These are phyloP conservation scores for Ooceraea biroi DNA, from an alignment of 1,140 invertebrate genomes.

Conservation along the genomic window DNA sequence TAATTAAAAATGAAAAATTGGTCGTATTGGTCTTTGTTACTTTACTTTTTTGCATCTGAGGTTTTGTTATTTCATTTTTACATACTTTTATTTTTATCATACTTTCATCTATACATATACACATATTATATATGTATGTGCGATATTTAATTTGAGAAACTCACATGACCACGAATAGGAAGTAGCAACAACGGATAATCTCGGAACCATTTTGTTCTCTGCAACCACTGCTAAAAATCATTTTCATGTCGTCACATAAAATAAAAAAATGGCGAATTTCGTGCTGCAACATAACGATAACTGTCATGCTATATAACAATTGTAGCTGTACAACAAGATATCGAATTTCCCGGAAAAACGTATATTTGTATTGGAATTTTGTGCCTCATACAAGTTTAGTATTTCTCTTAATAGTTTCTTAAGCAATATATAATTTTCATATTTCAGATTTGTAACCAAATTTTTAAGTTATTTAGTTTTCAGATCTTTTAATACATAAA, in stretches of 20 bases:
- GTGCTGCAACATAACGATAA: constrained; percentile 7
- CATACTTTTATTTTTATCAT: not conserved
- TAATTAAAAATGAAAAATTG: too few relatives aligned
- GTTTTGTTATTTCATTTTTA: not conserved
- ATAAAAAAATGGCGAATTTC: constrained; percentile 25
- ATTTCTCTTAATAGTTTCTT: constrained; percentile 10
- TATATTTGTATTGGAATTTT: constrained; percentile 23
- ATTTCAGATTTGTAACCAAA: not conserved
- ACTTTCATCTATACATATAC: not conserved
- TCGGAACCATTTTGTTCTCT: not conserved
- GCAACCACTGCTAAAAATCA: not conserved
- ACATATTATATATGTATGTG: not conserved
- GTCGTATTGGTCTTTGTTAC: too few relatives aligned
- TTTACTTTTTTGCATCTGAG: not conserved
- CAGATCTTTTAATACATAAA: not conserved
- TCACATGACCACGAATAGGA: not conserved
- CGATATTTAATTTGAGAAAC: not conserved
- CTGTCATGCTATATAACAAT: not conserved
- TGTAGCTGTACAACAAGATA: constrained; percentile 22
- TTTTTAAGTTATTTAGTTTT: constrained; percentile 4
- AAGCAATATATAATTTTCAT: not conserved
- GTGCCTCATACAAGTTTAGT: constrained; percentile 22
- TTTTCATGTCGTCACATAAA: not conserved
- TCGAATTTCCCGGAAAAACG: constrained; percentile 19
- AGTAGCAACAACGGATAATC: not conserved